These are phyloP conservation scores for Calephelis virginiensis DNA, from an alignment of 1,140 invertebrate species.

Conservation along the genomic window DNA sequence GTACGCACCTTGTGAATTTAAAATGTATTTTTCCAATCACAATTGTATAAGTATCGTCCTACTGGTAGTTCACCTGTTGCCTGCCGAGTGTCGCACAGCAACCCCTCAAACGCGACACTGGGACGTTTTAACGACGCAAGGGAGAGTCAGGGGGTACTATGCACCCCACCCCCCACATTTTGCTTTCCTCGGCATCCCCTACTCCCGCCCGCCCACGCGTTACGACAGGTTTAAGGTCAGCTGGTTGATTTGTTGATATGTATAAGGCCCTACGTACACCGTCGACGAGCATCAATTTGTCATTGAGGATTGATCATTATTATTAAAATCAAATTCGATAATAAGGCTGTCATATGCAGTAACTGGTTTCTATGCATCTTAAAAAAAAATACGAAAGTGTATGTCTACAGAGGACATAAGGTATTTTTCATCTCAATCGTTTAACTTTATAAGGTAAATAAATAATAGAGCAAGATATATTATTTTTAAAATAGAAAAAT, in stretches of 20 bases:
- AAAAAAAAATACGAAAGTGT: no score
- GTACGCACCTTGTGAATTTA: background rate
- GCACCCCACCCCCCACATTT: slow-evolving; percentile 49
- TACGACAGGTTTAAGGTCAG: slow-evolving; percentile 61
- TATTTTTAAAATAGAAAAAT: no score
- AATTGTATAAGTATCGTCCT: background rate
- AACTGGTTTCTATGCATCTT: no score
- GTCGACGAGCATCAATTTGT: background rate
- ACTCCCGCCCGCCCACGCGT: slow-evolving; percentile 50
- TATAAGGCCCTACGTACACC: slow-evolving; percentile 13
- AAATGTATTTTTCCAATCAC: background rate
- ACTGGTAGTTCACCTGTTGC: slow-evolving; percentile 30
- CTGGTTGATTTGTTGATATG: slow-evolving; percentile 40
- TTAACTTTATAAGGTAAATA: no score
- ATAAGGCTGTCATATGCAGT: no score
- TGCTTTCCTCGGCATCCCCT: slow-evolving; percentile 60
- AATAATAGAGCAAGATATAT: no score
- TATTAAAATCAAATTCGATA: no score
- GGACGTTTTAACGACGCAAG: slow-evolving; percentile 50
- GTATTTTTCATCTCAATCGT: no score
- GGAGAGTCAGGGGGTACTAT: slow-evolving; percentile 55
- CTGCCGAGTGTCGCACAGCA: slow-evolving; percentile 22
- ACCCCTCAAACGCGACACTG: slow-evolving; percentile 33
- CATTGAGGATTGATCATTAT: background rate
- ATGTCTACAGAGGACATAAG: no score